phyloP scores from a whole-genome alignment of 2,113 vertebrate genomes.

The Campylorhamphus procurvoides region DNA sequence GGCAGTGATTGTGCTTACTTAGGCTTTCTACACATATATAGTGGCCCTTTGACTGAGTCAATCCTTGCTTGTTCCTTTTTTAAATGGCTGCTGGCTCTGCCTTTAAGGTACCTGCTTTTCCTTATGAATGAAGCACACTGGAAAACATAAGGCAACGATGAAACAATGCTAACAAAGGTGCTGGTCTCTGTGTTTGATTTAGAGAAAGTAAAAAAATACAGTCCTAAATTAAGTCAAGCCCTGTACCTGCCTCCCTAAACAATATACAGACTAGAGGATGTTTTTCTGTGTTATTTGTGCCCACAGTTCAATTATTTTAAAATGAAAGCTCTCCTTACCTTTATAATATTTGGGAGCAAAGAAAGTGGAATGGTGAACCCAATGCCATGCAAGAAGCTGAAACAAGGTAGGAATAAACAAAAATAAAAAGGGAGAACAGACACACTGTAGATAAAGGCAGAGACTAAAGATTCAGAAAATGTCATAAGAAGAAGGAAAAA shows the following conservation, averaged over 20 bases:
- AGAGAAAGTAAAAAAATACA: background rate
- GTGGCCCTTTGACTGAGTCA: background rate
- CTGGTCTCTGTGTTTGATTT: background rate
- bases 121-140: background rate
- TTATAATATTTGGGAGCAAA: background rate
- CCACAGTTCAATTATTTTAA: background rate
- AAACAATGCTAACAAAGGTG: background rate
- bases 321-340: background rate
- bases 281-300: background rate
- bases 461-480: background rate
- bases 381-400: background rate
- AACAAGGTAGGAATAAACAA: background rate
- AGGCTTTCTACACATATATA: background rate
- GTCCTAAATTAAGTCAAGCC: background rate
- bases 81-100: background rate
- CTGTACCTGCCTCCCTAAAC: background rate
- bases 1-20: background rate
- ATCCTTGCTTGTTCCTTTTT: background rate
- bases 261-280: background rate
- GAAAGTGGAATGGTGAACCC: fast-evolving
- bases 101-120: background rate
- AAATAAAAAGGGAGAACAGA: background rate
- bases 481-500: background rate
- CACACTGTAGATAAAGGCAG: background rate
- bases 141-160: background rate